A percentile compares a stretch with the other conserved stretches of the same genome.
Evolutionary conservation across 2,113 vertebrate species (phyloP).

Genomic region (Rhagologus leucostigma): DNA sequence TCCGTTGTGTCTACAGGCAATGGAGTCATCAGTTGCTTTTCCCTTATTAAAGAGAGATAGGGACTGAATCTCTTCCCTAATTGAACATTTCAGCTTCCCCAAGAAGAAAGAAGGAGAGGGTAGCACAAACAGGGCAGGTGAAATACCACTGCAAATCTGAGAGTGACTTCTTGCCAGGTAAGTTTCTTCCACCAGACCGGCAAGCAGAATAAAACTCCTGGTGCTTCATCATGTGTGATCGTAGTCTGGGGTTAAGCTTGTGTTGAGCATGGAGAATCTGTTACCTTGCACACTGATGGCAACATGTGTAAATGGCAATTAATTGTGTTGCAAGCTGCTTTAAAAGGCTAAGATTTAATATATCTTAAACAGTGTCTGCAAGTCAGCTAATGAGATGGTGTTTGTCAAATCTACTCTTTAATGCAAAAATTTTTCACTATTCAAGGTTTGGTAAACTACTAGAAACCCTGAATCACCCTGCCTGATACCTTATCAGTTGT

Average conservation of each 20-base stretch:
- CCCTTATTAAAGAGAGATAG: not conserved
- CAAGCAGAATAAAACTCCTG: not conserved
- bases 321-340: not conserved
- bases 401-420: not conserved
- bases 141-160: not conserved
- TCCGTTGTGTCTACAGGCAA: rapidly evolving
- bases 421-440: not conserved
- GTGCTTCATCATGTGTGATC: not conserved
- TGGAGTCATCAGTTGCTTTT: not conserved
- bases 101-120: not conserved
- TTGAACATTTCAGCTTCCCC: not conserved
- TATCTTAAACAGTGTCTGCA: not conserved
- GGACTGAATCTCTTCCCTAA: not conserved
- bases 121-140: not conserved
- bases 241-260: not conserved
- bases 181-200: not conserved
- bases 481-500: not conserved
- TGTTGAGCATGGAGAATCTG: not conserved
- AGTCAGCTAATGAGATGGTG: not conserved
- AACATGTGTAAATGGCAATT: rapidly evolving
- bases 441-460: not conserved
- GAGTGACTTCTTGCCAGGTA: not conserved
- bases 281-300: not conserved
- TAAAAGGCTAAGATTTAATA: not conserved
- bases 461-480: not conserved